Percentiles rank a stretch among this genome's conserved stretches.
Conservation (phyloP, 2,797 vertebrate genomes). For the Oceanodroma leucorhoa region DNA sequence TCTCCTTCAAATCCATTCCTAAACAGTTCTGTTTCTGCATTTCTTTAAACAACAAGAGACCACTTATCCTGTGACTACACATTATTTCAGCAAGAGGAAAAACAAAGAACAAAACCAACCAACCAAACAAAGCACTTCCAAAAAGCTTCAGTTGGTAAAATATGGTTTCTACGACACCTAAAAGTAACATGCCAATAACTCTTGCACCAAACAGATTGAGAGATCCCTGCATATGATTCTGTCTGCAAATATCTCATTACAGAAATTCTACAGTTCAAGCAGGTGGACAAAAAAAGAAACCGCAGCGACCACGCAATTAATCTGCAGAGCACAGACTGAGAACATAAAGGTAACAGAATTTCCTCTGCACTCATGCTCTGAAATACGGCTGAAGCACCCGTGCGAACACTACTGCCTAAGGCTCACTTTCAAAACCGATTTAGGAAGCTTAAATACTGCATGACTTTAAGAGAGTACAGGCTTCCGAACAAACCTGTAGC, state of each 20-base stretch:
- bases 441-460: background rate
- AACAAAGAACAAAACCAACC: background rate
- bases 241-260: background rate
- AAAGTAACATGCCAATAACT: background rate
- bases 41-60: background rate
- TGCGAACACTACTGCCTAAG: background rate
- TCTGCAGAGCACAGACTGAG: background rate
- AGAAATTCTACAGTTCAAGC: background rate
- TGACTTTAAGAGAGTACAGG: background rate
- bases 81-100: background rate
- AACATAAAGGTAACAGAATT: background rate
- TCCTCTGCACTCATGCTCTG: background rate
- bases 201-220: background rate
- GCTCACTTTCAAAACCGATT: background rate
- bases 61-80: background rate
- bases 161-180: background rate
- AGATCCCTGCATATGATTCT: background rate
- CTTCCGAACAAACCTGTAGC: background rate
- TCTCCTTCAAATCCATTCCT: background rate
- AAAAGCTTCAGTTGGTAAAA: background rate
- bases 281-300: background rate
- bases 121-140: background rate
- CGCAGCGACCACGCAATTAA: fast-evolving
- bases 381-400: background rate
- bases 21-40: background rate